phyloP scores from a whole-genome alignment of 2,113 vertebrate species.

The Condylura cristata region DNA sequence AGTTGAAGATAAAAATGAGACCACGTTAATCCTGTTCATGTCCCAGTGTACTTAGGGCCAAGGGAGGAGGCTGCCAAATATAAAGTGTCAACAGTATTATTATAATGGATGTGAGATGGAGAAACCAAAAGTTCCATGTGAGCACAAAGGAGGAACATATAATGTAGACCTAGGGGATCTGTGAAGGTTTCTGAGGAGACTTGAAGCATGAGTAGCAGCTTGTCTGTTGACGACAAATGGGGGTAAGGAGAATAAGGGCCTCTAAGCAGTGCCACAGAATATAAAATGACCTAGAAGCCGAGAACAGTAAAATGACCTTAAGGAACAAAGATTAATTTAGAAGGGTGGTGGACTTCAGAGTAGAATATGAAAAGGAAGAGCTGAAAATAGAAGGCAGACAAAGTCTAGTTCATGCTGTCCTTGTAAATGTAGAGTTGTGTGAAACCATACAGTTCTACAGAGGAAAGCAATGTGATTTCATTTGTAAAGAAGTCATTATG shows the following conservation, averaged over 20 bases:
- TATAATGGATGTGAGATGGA: background rate
- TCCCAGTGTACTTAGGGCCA: background rate
- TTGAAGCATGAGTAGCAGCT: background rate
- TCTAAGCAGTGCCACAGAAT: background rate
- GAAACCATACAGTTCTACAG: background rate
- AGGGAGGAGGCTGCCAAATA: background rate
- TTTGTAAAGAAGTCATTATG: constrained; percentile 38
- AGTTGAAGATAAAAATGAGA: background rate
- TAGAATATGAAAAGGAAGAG: background rate
- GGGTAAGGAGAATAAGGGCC: background rate
- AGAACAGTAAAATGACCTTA: background rate
- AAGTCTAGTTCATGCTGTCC: background rate
- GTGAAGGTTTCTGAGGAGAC: background rate
- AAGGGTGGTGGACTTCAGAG: background rate
- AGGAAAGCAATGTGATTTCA: constrained; percentile 32
- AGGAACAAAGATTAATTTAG: background rate
- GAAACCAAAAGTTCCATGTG: background rate
- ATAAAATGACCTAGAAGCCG: background rate
- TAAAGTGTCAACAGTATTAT: background rate
- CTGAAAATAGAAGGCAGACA: background rate
- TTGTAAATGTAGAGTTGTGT: background rate
- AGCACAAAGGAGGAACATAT: background rate
- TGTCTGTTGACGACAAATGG: background rate
- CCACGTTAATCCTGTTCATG: background rate
- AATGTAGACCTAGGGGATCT: background rate